Base-by-base conservation (phyloP, 2,888 invertebrate species). In the Paralinhomoeus sp. region DNA sequence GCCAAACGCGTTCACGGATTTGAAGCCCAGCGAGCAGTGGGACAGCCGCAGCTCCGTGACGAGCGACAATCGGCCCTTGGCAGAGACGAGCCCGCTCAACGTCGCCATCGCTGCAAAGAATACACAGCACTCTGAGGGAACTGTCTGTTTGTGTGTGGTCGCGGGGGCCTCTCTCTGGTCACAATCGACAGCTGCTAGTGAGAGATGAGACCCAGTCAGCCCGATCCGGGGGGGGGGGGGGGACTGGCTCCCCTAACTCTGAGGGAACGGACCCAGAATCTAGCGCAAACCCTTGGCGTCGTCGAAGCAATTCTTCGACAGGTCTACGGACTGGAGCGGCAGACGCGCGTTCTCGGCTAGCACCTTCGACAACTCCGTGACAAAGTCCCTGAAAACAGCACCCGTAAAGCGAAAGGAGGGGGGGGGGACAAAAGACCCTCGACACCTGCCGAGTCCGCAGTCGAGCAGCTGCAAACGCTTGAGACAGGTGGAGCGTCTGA, bases 221-320 rank as follows among this genome's bases (percentile, higher is more conserved):
- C n/a, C n/a, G n/a, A n/a, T n/a, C n/a, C n/a, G n/a, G n/a, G n/a
- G n/a, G n/a, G n/a, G n/a, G n/a, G n/a, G n/a, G n/a, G n/a, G n/a
- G n/a, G n/a, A n/a, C n/a, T n/a, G n/a, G n/a, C n/a, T n/a, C n/a
- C n/a, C n/a, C n/a, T n/a, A n/a, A n/a, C n/a, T n/a, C n/a, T n/a
- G n/a, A n/a, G n/a, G n/a, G n/a, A n/a, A n/a, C n/a, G n/a, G n/a
- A n/a, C n/a, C n/a, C n/a, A n/a, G n/a, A n/a, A n/a, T n/a, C n/a
- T n/a, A n/a, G n/a, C n/a, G n/a, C n/a, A n/a, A n/a, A 81, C 89
- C 87, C 77, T 85, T 87, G 65, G 89, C 55, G 36, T 60, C 91
- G 68, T 91, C 87, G 57, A 89, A 78, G 56, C 78, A 73, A 67
- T 91, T 93, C 69, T 79, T 78, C 50, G 85, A 84, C 60, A 93